phyloP scores from a whole-genome alignment of 2,797 vertebrate species.

The Oreochromis mossambicus region DNA sequence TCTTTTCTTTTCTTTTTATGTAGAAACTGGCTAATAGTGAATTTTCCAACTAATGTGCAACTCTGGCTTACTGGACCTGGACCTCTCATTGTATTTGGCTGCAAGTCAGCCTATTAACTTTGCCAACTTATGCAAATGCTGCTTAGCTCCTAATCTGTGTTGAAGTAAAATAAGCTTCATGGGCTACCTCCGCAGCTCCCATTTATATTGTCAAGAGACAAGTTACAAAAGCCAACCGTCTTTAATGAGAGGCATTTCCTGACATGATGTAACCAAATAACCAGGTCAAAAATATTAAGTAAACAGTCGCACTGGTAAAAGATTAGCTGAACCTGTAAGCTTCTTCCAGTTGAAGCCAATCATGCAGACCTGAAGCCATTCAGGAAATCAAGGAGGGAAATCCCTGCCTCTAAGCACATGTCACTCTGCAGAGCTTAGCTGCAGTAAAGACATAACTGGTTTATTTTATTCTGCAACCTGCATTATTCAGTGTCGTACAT shows the following conservation, averaged over 20 bases:
- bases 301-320: conserved; percentile 10
- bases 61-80: background rate
- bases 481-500: conserved; percentile 26
- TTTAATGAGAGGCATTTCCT: conserved; percentile 31
- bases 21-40: background rate
- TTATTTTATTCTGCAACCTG: conserved; percentile 5
- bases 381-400: conserved; percentile 23
- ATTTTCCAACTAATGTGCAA: conserved; percentile 12
- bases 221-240: background rate
- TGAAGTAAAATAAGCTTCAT: background rate
- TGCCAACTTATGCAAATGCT: conserved; percentile 23
- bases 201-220: background rate
- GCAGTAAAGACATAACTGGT: conserved; percentile 9
- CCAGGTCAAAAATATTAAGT: conserved; percentile 12
- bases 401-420: conserved; percentile 5
- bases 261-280: conserved; percentile 26
- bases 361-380: conserved; percentile 7
- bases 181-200: background rate
- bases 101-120: conserved; percentile 1
- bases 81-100: conserved; percentile 24
- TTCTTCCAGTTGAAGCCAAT: conserved; percentile 7
- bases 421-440: conserved; percentile 19
- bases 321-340: conserved; percentile 24
- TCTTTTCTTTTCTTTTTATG: background rate
- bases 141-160: conserved; percentile 18